phyloP scores from a whole-genome alignment of 2,113 vertebrate species.

The Apteryx mantelli region DNA sequence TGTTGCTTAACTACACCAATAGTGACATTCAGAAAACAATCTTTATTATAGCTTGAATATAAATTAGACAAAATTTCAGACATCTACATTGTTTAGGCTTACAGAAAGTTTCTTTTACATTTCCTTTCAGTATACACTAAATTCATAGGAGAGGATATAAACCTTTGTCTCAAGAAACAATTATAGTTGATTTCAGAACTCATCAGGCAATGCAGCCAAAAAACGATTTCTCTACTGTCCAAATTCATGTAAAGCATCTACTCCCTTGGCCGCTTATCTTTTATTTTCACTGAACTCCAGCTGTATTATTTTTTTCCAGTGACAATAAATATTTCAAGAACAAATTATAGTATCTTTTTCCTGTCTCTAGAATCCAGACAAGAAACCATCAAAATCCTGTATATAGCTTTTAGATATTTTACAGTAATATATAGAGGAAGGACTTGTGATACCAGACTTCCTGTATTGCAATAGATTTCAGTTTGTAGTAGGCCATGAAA shows the following conservation, averaged over 20 bases:
- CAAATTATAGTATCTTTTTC: background rate
- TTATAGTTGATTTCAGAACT: background rate
- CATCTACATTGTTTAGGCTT: background rate
- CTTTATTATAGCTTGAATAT: background rate
- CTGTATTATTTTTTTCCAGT: background rate
- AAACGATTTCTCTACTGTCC: background rate
- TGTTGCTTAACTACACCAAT: background rate
- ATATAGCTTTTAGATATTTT: background rate
- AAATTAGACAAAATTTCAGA: background rate
- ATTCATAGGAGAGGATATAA: background rate
- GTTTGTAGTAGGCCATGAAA: background rate
- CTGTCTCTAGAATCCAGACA: background rate
- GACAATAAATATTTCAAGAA: background rate
- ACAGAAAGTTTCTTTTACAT: background rate
- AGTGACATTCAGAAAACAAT: background rate
- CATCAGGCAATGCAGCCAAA: background rate
- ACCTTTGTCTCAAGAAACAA: background rate
- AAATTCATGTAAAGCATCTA: background rate
- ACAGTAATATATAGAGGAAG: background rate
- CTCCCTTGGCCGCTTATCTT: background rate
- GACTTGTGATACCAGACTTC: slow-evolving; percentile 23
- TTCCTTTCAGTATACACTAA: background rate
- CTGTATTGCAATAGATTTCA: background rate
- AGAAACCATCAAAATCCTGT: background rate
- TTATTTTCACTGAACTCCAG: background rate